Conservation (phyloP, 2,888 invertebrate species). For the Drosophila birchii region DNA sequence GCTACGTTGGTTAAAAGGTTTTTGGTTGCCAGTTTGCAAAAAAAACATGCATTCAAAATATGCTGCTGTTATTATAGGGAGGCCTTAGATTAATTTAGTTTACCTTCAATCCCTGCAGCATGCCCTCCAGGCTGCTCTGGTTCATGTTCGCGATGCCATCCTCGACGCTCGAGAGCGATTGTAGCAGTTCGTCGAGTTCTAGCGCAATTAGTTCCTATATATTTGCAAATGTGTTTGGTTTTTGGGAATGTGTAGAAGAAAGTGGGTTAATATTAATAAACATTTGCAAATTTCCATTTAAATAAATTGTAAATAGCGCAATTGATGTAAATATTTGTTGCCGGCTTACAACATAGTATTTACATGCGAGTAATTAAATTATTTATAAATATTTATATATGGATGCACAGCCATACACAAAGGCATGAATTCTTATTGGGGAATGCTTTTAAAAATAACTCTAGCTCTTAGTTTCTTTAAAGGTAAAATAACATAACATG, state of each 20-base stretch:
- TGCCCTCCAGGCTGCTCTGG: conserved; percentile 89
- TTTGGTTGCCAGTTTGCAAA: conserved; percentile 16
- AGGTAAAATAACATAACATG: conserved; percentile 49
- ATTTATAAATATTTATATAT: conserved; percentile 37
- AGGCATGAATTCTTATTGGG: conserved; percentile 9
- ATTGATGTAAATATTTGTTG: conserved; percentile 64
- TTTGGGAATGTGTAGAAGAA: conserved; percentile 42
- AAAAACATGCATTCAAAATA: conserved; percentile 49
- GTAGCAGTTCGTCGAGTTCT: conserved; percentile 90
- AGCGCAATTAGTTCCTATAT: conserved; percentile 87
- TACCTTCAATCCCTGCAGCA: conserved; percentile 90
- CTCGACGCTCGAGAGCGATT: conserved; percentile 89
- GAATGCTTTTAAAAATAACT: conserved; percentile 31
- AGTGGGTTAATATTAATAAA: conserved; percentile 65
- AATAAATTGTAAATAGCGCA: conserved; percentile 25
- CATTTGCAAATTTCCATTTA: conserved; percentile 30
- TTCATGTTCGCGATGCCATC: conserved; percentile 89
- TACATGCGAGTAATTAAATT: conserved; percentile 47
- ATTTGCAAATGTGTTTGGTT: conserved; percentile 39
- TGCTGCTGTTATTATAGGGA: conserved; percentile 78
- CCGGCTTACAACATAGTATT: conserved; percentile 68
- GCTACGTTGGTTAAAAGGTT: conserved; percentile 38
- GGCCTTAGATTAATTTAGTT: conserved; percentile 73
- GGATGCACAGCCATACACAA: conserved; percentile 48
- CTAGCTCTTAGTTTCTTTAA: conserved; percentile 45